Percentiles rank a stretch among this genome's conserved stretches.
These are phyloP conservation scores for Cataglyphis hispanica DNA, from an alignment of 1,140 invertebrate species.

Conservation along the genomic window DNA sequence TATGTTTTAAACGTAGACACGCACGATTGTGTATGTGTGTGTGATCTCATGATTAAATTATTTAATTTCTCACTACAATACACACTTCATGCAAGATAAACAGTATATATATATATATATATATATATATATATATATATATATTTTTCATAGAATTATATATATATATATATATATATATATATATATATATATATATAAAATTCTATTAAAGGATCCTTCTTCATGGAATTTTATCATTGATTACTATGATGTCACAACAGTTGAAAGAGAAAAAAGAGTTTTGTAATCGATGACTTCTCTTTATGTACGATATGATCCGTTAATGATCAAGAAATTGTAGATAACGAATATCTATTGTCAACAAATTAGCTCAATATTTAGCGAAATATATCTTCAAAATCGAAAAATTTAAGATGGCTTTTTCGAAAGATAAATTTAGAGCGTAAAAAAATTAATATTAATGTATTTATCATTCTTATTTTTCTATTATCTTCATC, in stretches of 20 bases:
- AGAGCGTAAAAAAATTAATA: not conserved
- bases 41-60: slow-evolving; percentile 63
- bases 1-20: slow-evolving; percentile 32
- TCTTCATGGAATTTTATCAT: slow-evolving; percentile 59
- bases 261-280: not conserved
- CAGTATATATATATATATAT: slow-evolving; percentile 33
- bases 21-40: not conserved
- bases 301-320: not conserved
- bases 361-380: not conserved
- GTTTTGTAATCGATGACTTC: not conserved
- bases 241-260: slow-evolving; percentile 43
- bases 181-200: slow-evolving; percentile 47
- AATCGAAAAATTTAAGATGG: not conserved
- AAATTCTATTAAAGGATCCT: slow-evolving; percentile 69
- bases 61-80: slow-evolving; percentile 59
- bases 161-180: slow-evolving; percentile 45
- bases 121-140: too few species aligned
- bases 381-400: not conserved
- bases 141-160: too few species aligned
- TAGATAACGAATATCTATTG: not conserved
- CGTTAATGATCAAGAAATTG: not conserved
- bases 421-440: not conserved
- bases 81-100: slow-evolving; percentile 19
- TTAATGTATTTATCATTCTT: not conserved
- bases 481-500: not conserved